A percentile compares a stretch with the other conserved stretches of the same genome.
These are phyloP conservation scores for Hydrotaea diabolus DNA, from an alignment of 2,888 invertebrate genomes.

Conservation along the genomic window DNA sequence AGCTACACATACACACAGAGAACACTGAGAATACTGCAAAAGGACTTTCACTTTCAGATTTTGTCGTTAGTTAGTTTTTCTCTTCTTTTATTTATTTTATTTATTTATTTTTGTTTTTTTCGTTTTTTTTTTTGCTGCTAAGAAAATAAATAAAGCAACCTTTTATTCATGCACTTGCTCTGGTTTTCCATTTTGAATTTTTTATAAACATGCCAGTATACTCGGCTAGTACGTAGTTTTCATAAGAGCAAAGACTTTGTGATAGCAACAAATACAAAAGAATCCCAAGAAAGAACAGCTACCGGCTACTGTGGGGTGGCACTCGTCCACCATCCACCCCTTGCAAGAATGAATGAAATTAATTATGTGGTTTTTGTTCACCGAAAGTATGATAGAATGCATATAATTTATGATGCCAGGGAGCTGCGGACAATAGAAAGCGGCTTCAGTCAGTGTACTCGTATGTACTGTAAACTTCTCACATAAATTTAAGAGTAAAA, in stretches of 20 bases:
- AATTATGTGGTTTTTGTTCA: slow-evolving; percentile 12
- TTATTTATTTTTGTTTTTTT: background rate
- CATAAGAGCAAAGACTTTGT: too few species aligned
- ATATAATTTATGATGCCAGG: background rate
- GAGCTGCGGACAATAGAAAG: background rate
- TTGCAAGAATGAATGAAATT: background rate
- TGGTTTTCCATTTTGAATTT: background rate
- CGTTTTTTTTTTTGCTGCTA: too few species aligned
- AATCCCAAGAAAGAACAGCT: too few species aligned
- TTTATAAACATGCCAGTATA: background rate
- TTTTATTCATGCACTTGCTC: background rate
- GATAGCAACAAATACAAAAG: too few species aligned
- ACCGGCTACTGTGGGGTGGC: too few species aligned
- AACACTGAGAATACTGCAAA: background rate
- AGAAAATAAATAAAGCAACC: background rate
- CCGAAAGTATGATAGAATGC: background rate
- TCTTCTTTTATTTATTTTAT: background rate
- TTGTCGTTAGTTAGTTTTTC: background rate
- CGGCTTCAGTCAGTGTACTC: background rate
- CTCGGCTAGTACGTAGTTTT: background rate
- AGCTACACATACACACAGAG: background rate
- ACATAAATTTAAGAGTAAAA: background rate
- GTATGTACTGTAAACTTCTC: background rate
- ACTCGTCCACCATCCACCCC: too few species aligned
- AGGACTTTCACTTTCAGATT: slow-evolving; percentile 21